Conservation (phyloP, 2,888 invertebrate species). For the Luperina nickerlii region DNA sequence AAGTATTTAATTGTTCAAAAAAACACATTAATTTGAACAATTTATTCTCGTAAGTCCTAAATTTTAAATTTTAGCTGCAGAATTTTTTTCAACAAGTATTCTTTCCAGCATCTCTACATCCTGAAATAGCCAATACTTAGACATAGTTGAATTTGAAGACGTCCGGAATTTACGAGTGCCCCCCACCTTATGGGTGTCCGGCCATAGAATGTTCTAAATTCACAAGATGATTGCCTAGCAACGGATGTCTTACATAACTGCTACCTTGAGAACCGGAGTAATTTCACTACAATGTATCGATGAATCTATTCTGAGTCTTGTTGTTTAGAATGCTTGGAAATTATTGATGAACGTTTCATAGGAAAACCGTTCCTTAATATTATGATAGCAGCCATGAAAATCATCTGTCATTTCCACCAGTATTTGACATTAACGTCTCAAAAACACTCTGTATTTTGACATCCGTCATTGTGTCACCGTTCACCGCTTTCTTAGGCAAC, state of each 20-base stretch:
- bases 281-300: constrained; percentile 54
- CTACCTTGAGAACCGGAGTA: constrained; percentile 49
- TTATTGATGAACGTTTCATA: neutral
- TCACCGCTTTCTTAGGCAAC: no score
- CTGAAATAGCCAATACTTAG: constrained; percentile 84
- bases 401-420: no score
- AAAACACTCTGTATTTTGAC: no score
- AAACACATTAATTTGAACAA: neutral
- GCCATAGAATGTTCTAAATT: constrained; percentile 83
- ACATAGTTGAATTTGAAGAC: constrained; percentile 90
- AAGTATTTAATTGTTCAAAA: neutral
- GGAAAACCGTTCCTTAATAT: no score
- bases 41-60: neutral
- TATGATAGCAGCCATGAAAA: no score
- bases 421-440: no score
- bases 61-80: neutral
- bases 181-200: constrained; percentile 85
- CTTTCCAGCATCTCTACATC: constrained; percentile 75
- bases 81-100: neutral
- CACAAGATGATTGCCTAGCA: constrained; percentile 82
- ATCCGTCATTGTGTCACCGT: no score
- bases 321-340: constrained; percentile 15
- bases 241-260: constrained; percentile 80
- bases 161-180: constrained; percentile 88
- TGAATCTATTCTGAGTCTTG: neutral